Percentiles rank a stretch among this genome's conserved stretches.
phyloP scores from a whole-genome alignment of 2,113 vertebrate genomes.

The Alces alces region DNA sequence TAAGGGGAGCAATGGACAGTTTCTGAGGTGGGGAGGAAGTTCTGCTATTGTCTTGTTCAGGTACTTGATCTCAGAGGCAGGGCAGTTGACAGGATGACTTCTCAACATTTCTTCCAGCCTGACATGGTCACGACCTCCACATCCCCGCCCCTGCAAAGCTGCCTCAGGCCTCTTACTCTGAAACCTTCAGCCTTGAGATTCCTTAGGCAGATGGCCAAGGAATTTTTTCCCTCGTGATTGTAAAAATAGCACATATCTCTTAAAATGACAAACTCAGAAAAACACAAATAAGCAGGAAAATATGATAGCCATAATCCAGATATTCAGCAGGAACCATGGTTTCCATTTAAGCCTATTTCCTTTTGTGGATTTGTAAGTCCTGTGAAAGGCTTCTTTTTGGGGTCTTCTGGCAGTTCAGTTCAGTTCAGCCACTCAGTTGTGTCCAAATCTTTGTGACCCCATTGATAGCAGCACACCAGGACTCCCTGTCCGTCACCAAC shows the following conservation, averaged over 20 bases:
- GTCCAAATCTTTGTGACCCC: not conserved
- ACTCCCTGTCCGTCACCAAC: not conserved
- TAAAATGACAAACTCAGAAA: not conserved
- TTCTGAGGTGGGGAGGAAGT: not conserved
- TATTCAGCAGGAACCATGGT: not conserved
- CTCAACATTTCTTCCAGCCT: not conserved
- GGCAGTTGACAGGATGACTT: not conserved
- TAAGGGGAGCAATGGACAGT: not conserved
- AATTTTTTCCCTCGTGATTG: not conserved
- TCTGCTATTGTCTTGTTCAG: not conserved
- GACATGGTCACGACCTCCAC: rapidly evolving
- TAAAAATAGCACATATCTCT: not conserved
- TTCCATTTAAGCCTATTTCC: not conserved
- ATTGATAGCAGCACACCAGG: not conserved
- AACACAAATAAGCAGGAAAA: not conserved
- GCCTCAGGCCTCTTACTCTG: not conserved
- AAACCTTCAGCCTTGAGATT: not conserved
- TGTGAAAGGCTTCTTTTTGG: not conserved
- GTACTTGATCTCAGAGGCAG: not conserved
- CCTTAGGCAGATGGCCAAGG: not conserved
- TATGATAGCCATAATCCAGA: not conserved
- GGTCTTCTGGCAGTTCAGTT: not conserved
- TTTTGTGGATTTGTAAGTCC: not conserved
- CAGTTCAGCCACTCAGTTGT: not conserved
- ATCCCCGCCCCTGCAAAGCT: not conserved